These are phyloP conservation scores for Cactoblastis cactorum DNA, from an alignment of 2,888 invertebrate species.

Conservation along the genomic window DNA sequence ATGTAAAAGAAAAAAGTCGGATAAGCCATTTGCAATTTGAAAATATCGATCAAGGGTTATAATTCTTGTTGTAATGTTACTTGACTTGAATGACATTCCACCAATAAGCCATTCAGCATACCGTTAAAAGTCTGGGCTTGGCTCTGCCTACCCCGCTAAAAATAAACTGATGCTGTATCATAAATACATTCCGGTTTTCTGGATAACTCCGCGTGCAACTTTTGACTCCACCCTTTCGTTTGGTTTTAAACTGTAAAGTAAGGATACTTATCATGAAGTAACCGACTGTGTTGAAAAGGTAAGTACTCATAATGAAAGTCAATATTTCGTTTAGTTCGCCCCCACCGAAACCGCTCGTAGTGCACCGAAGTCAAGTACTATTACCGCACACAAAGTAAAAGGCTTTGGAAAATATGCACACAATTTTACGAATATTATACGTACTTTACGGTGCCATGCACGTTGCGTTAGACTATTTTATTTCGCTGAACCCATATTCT, in stretches of 20 bases:
- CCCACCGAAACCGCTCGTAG: neutral
- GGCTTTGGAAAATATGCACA: constrained; percentile 4
- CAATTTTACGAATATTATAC: neutral
- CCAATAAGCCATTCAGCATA: too few species aligned
- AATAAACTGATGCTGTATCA: too few species aligned
- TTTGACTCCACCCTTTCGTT: neutral
- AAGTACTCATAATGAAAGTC: neutral
- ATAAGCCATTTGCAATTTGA: too few species aligned
- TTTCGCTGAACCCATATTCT: neutral
- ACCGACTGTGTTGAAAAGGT: neutral
- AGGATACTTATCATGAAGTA: neutral
- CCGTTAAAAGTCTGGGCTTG: too few species aligned
- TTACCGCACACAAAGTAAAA: constrained; percentile 3
- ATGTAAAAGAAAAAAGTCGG: too few species aligned
- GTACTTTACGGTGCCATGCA: neutral
- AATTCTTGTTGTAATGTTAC: too few species aligned
- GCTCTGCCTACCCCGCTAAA: too few species aligned
- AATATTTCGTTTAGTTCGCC: neutral
- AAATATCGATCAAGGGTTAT: too few species aligned
- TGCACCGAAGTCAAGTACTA: constrained; percentile 1
- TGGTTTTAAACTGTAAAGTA: neutral
- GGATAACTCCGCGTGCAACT: too few species aligned
- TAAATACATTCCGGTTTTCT: too few species aligned
- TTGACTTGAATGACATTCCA: too few species aligned
- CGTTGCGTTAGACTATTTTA: neutral